These are phyloP conservation scores for Drosophila rellima DNA, from an alignment of 2,888 invertebrate genomes.

Conservation along the genomic window DNA sequence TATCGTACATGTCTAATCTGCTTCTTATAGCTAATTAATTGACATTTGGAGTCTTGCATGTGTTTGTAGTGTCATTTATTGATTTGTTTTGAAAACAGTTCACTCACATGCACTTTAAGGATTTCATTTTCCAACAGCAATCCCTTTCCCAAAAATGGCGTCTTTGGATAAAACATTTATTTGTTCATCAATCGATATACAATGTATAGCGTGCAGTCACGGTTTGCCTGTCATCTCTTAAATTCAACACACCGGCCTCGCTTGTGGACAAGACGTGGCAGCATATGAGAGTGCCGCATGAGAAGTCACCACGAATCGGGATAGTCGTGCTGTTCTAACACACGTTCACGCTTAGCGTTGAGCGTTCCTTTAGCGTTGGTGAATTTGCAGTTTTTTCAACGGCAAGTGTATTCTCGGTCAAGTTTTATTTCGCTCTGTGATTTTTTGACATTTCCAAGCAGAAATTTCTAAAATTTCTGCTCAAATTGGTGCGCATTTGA, in stretches of 20 bases:
- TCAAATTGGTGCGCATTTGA: constrained; percentile 70
- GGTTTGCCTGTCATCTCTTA: constrained; percentile 50
- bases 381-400: constrained; percentile 80
- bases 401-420: constrained; percentile 75
- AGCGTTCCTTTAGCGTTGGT: constrained; percentile 60
- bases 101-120: constrained; percentile 83
- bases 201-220: constrained; percentile 5
- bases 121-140: constrained; percentile 83
- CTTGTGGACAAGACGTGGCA: constrained; percentile 81
- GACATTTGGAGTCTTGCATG: background rate
- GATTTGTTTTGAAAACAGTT: constrained; percentile 13
- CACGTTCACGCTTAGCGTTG: constrained; percentile 31
- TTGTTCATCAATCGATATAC: constrained; percentile 41
- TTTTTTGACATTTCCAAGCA: constrained; percentile 81
- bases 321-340: constrained; percentile 43
- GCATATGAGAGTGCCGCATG: constrained; percentile 58
- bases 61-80: background rate
- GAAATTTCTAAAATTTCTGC: constrained; percentile 77
- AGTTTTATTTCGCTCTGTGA: constrained; percentile 82
- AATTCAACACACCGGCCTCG: constrained; percentile 68
- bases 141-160: constrained; percentile 82
- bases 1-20: background rate
- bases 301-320: constrained; percentile 35
- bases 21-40: constrained; percentile 9
- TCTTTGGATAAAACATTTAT: constrained; percentile 84